Evolutionary conservation across 1,140 invertebrate species (phyloP).

Genomic region (Bombus waltoni): DNA sequence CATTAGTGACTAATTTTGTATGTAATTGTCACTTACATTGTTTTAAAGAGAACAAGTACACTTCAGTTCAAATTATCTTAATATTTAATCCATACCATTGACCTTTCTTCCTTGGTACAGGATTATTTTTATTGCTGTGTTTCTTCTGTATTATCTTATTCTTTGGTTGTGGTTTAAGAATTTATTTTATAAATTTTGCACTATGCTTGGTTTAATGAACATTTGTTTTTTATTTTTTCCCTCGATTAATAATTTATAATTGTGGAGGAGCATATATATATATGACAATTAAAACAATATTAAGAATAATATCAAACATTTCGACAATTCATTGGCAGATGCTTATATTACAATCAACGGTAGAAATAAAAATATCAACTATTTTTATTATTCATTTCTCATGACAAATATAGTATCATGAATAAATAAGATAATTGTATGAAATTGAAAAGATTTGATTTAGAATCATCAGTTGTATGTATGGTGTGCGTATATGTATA

Average conservation of each 20-base stretch:
- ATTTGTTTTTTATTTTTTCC: neutral
- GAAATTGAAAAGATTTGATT: constrained; percentile 34
- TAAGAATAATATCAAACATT: neutral
- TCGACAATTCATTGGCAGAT: neutral
- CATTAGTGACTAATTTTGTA: constrained; percentile 57
- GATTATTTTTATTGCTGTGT: constrained; percentile 32
- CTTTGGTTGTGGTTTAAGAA: constrained; percentile 51
- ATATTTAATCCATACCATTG: constrained; percentile 31
- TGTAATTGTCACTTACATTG: constrained; percentile 14
- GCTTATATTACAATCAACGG: neutral
- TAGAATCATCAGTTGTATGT: constrained; percentile 58
- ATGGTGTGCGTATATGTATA: constrained; percentile 81
- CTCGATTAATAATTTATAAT: constrained; percentile 5
- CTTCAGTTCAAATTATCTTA: neutral
- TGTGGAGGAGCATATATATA: neutral
- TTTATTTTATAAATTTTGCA: constrained; percentile 23
- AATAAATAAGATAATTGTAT: constrained; percentile 24
- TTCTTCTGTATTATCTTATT: constrained; percentile 19
- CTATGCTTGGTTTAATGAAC: constrained; percentile 16
- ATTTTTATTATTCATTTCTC: neutral
- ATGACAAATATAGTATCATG: constrained; percentile 1
- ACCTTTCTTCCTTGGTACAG: constrained; percentile 25
- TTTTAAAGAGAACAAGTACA: neutral
- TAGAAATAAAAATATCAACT: neutral
- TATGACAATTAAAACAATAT: neutral